phyloP scores from a whole-genome alignment of 2,888 invertebrate species.

The Athetis lepigone region DNA sequence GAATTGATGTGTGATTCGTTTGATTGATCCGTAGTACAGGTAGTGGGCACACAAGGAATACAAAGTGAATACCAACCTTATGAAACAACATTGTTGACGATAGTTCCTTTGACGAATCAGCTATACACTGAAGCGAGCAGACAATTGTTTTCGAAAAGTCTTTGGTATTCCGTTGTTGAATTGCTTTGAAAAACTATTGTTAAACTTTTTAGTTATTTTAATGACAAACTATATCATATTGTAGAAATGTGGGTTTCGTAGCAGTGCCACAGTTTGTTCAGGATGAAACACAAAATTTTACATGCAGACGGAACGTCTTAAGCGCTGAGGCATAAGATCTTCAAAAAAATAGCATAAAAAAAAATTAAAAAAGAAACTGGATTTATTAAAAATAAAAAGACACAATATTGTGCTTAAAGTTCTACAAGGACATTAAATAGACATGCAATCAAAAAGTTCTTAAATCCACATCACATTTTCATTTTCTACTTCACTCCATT shows the following conservation, averaged over 20 bases:
- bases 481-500: constrained; percentile 39
- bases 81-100: constrained; percentile 3
- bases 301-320: no score
- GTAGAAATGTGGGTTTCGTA: no score
- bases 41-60: constrained; percentile 12
- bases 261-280: no score
- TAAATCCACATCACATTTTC: constrained; percentile 19
- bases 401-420: neutral
- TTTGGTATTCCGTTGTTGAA: constrained; percentile 8
- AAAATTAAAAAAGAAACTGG: neutral
- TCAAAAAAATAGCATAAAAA: neutral
- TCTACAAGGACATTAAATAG: neutral
- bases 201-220: constrained; percentile 1
- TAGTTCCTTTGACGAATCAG: constrained; percentile 32
- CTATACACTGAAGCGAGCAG: neutral
- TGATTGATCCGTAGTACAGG: constrained; percentile 11
- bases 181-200: constrained; percentile 6
- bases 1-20: neutral
- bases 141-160: constrained; percentile 14
- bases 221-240: no score
- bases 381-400: neutral
- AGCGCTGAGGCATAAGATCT: no score
- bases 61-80: constrained; percentile 31
- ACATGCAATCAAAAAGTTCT: neutral
- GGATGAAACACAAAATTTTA: no score